Evolutionary conservation across 2,888 invertebrate genomes (phyloP), one percentile per base, ranked within the genome.

Genomic region (Acanthopleura granulata): DNA sequence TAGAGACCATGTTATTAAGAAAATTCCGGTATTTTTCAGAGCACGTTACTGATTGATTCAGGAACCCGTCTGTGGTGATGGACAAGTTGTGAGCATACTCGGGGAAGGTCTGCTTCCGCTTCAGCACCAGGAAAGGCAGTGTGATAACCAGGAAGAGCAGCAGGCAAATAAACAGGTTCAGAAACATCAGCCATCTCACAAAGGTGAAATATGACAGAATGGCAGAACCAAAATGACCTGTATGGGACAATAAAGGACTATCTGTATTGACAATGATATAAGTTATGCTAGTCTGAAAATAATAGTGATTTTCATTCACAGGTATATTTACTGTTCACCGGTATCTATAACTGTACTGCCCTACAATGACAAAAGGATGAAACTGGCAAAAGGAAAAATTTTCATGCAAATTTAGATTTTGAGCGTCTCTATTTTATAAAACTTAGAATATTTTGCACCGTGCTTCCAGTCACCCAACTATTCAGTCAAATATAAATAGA

Each of bases 171-270:
- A 92, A 90, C 50, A 95, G 85, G 91, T 97, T 97, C 72, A 97
- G 91, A 87, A 95, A 94, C 85, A 97, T 92, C 0, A 97, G 92
- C 96, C 96, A 96, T 84, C 96, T 94, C 50, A 96, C 92, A 86
- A 97, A 96, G 6, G 95, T 92, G 88, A 97, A 97, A 89, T 95
- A 96, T 0, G 91, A 89, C 76, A 88, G 85, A 29, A 89, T 95
- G 11, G 86, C 84, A 30, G 83, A 85, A n/a, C 89, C 89, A 83
- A 86, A 89, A 40, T 82, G 82, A 70, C 89, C 89, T 89, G 80
- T 0, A 81, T 80, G 73, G 40, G 3, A 40, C 3, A 40, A 40
- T 40, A 40, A 40, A 40, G 40, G 40, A 40, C 40, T 40, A 40
- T 40, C 40, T 40, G 40, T 40, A 40, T 40, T 40, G 40, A 40